Evolutionary conservation across 2,888 invertebrate species (phyloP).

Genomic region (Drosophila trichaetosa): DNA sequence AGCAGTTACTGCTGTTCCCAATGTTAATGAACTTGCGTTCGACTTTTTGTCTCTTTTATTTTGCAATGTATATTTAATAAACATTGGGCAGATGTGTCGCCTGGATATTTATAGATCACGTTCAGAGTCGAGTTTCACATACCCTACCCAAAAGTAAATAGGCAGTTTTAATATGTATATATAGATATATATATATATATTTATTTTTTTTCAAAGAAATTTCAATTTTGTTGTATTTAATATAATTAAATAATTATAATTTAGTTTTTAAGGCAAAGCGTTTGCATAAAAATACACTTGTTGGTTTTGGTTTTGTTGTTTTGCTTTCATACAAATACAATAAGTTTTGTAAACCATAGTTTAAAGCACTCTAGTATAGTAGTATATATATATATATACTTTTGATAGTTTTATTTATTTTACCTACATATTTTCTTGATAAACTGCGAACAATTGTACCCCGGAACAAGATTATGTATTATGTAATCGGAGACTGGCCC

Average conservation of each 20-base stretch:
- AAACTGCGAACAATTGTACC: slow-evolving; percentile 26
- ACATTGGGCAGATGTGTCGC: slow-evolving; percentile 25
- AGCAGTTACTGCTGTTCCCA: slow-evolving; percentile 39
- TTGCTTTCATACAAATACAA: slow-evolving; percentile 35
- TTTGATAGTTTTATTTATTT: slow-evolving; percentile 27
- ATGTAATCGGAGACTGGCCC: slow-evolving; percentile 13
- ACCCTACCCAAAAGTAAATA: background rate
- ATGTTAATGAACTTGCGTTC: slow-evolving; percentile 72
- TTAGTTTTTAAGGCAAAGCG: slow-evolving; percentile 82
- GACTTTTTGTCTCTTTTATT: slow-evolving; percentile 15
- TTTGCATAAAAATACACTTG: slow-evolving; percentile 84
- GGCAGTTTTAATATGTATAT: background rate
- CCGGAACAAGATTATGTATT: slow-evolving; percentile 19
- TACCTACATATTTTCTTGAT: slow-evolving; percentile 12
- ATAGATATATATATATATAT: background rate
- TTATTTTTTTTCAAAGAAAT: slow-evolving; percentile 41
- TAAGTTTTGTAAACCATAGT: slow-evolving; percentile 69
- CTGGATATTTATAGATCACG: slow-evolving; percentile 37
- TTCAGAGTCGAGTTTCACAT: background rate
- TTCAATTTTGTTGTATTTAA: slow-evolving; percentile 49
- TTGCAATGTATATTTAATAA: slow-evolving; percentile 45
- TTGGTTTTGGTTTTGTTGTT: slow-evolving; percentile 38
- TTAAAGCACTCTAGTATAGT: slow-evolving; percentile 63
- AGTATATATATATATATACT: slow-evolving; percentile 17
- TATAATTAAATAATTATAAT: slow-evolving; percentile 45